Conservation (phyloP, 1,140 invertebrate species). For the Cyclina sinensis region DNA sequence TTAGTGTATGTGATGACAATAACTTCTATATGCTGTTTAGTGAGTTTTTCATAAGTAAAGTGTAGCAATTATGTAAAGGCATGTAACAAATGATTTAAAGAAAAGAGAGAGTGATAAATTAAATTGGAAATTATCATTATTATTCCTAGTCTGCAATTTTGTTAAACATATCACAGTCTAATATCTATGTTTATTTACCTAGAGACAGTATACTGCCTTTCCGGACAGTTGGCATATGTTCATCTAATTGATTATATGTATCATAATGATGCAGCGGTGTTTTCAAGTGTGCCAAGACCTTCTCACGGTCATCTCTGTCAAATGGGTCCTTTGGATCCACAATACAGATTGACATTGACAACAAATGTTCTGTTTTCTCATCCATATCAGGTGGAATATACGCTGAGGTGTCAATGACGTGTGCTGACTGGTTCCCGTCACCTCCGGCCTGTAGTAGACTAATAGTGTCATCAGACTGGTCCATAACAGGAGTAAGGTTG, state of each 20-base stretch:
- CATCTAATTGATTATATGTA: conserved; percentile 62
- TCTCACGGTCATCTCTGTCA: conserved; percentile 78
- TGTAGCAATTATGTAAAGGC: too few relatives aligned
- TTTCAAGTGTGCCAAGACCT: conserved; percentile 76
- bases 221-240: conserved; percentile 65
- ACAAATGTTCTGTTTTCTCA: conserved; percentile 73
- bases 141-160: too few relatives aligned
- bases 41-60: too few relatives aligned
- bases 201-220: conserved; percentile 47
- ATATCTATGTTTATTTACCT: conserved; percentile 29
- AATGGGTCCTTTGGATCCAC: conserved; percentile 84
- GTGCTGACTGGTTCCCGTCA: conserved; percentile 67
- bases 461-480: conserved; percentile 42
- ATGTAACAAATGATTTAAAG: too few relatives aligned
- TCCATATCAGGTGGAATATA: conserved; percentile 78
- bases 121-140: too few relatives aligned
- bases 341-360: conserved; percentile 74
- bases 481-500: conserved; percentile 28
- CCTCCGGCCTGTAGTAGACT: conserved; percentile 25
- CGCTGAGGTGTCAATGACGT: conserved; percentile 78
- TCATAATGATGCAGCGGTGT: conserved; percentile 74
- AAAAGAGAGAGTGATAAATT: too few relatives aligned
- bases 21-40: too few relatives aligned
- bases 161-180: too few relatives aligned
- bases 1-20: too few relatives aligned